Conservation (phyloP, 2,113 vertebrate species). For the Gulo gulo region DNA sequence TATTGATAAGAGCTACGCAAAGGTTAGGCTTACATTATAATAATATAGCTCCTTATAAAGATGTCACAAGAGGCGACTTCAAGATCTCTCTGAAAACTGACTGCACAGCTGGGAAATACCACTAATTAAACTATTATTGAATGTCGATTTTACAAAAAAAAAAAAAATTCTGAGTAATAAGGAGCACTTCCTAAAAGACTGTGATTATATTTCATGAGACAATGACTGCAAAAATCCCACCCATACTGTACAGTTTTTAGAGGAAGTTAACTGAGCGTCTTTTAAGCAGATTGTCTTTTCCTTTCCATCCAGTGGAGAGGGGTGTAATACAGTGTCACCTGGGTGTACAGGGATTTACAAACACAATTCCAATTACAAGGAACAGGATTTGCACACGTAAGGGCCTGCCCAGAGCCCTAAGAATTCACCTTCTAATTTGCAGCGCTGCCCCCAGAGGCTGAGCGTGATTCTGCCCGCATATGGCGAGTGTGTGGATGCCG, state of each 20-base stretch:
- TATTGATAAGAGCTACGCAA: conserved; percentile 15
- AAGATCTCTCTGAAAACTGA: not conserved
- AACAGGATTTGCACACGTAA: conserved; percentile 68
- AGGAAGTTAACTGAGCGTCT: conserved; percentile 67
- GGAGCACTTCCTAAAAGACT: not conserved
- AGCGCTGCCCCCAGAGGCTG: conserved; percentile 61
- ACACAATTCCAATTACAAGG: conserved; percentile 64
- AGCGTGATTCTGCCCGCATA: conserved; percentile 60
- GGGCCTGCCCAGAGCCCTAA: conserved; percentile 30
- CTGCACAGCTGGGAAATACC: not conserved
- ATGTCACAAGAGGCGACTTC: not conserved
- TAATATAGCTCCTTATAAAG: not conserved
- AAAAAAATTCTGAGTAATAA: not conserved
- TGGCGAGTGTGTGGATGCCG: not conserved
- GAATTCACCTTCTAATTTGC: conserved; percentile 71
- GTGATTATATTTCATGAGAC: not conserved
- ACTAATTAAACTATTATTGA: not conserved
- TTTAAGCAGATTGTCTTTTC: conserved; percentile 58
- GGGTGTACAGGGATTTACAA: conserved; percentile 61
- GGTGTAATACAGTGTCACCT: conserved; percentile 47
- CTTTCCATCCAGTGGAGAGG: not conserved
- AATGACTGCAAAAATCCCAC: not conserved
- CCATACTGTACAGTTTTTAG: conserved; percentile 45
- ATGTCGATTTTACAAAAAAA: not conserved
- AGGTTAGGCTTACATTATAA: not conserved